Conservation (phyloP, 2,797 vertebrate species). For the Gymnothorax reevesii region DNA sequence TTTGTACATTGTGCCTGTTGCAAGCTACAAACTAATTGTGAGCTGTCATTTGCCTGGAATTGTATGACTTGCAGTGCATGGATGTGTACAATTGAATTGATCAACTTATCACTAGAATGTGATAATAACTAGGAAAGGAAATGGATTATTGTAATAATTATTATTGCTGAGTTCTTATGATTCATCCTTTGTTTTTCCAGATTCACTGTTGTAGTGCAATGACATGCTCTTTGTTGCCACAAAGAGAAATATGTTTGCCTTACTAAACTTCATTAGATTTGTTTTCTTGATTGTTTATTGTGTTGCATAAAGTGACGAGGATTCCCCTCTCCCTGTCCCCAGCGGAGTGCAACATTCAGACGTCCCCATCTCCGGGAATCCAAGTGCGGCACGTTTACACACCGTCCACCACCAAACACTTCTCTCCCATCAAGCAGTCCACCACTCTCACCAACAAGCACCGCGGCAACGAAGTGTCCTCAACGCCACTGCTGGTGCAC, state of each 20-base stretch:
- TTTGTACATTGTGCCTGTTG: neutral
- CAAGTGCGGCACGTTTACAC: constrained; percentile 98
- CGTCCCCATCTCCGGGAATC: constrained; percentile 95
- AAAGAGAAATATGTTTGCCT: neutral
- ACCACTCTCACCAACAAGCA: constrained; percentile 98
- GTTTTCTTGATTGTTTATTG: neutral
- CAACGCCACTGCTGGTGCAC: constrained; percentile 91
- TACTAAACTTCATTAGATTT: neutral
- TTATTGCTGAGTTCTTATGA: neutral
- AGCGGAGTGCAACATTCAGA: constrained; percentile 98
- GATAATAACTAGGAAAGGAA: neutral
- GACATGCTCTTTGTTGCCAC: neutral
- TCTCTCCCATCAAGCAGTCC: constrained; percentile 98
- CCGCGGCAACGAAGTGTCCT: constrained; percentile 95
- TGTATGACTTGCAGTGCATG: neutral
- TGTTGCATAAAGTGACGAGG: neutral
- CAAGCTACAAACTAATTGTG: neutral
- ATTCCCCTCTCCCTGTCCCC: constrained; percentile 32
- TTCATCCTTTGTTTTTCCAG: neutral
- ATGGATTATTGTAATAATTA: neutral
- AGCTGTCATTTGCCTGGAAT: neutral
- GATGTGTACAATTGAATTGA: neutral
- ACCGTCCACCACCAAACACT: constrained; percentile 96
- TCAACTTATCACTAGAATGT: neutral
- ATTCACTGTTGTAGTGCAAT: neutral